Evolutionary conservation across 2,888 invertebrate species (phyloP), one percentile per base, ranked within the genome.

Genomic region (Calameuta filiformis): DNA sequence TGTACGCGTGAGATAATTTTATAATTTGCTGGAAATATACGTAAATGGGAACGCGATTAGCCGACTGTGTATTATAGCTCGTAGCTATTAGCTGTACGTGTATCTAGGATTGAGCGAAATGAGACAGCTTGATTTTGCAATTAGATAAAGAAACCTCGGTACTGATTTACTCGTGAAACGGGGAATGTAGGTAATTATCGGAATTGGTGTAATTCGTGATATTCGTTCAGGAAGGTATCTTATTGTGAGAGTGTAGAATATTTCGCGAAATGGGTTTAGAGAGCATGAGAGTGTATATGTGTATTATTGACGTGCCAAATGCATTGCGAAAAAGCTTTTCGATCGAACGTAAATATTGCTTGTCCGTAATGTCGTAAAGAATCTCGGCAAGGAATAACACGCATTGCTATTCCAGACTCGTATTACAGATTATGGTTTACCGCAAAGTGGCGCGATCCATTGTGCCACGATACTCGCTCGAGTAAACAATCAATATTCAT

Each of bases 401-500:
- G 23, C 2, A 56, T 56, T 56, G 56, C 56, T 23, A 56, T 56
- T 56, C 56, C 23, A 9, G 56, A 56, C 23, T 56, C 15, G 23
- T 23, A 56, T 56, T 56, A 56, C 75, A 69, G 76, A 79, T 79
- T 79, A 79, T 77, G 79, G 77, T 79, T 73, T 77, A 77, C 79
- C 79, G 74, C 79, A 79, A 79, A 79, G 79, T 79, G 77, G 76
- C 75, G 75, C 76, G 77, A 74, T 76, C 75, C 79, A 76, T 75
- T 79, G 75, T 71, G 75, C 68, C 76, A 56, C 74, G 77, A 56
- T 56, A 56, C 56, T 56, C 23, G 56, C 23, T 73, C 79, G 76
- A 79, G 75, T 75, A 73, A 75, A 79, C 75, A 77, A 75, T 77
- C 76, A 76, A 79, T 79, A 79, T 77, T 79, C 79, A 79, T 76